These are phyloP conservation scores for Notothenia rossii DNA, from an alignment of 2,113 vertebrate species.

Conservation along the genomic window DNA sequence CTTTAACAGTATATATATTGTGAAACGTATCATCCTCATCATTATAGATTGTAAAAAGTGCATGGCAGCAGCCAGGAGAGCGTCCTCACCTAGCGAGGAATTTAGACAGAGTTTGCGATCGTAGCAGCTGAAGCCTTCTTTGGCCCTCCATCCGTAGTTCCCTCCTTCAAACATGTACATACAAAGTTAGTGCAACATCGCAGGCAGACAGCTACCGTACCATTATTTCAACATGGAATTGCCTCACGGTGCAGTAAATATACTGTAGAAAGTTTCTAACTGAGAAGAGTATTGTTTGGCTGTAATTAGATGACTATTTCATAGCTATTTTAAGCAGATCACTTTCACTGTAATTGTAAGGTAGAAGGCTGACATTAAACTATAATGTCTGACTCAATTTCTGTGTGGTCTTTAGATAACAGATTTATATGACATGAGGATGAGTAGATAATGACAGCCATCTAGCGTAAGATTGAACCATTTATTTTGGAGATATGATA, in stretches of 20 bases:
- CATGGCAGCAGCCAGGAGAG: background rate
- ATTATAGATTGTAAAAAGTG: background rate
- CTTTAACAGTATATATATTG: background rate
- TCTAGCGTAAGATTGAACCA: background rate
- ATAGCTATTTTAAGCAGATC: conserved; percentile 6
- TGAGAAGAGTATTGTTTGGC: background rate
- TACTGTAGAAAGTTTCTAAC: background rate
- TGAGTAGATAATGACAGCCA: conserved; percentile 2
- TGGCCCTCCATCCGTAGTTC: conserved; percentile 89
- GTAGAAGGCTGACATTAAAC: conserved; percentile 4
- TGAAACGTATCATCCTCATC: background rate
- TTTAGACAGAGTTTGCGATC: conserved; percentile 86
- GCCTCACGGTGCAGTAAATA: background rate
- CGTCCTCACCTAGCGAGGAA: conserved; percentile 83
- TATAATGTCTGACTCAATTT: conserved; percentile 11
- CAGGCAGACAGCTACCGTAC: background rate
- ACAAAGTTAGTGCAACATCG: conserved; percentile 15
- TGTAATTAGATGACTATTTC: conserved; percentile 8
- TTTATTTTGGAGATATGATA: background rate
- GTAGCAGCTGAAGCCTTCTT: conserved; percentile 88
- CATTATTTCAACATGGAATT: background rate
- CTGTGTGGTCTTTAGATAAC: conserved; percentile 1
- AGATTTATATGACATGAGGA: background rate
- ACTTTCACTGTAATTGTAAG: conserved; percentile 18
- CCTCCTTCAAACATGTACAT: conserved; percentile 72